Conservation (phyloP, 2,888 invertebrate genomes). For the Temnothorax rugatulus region DNA sequence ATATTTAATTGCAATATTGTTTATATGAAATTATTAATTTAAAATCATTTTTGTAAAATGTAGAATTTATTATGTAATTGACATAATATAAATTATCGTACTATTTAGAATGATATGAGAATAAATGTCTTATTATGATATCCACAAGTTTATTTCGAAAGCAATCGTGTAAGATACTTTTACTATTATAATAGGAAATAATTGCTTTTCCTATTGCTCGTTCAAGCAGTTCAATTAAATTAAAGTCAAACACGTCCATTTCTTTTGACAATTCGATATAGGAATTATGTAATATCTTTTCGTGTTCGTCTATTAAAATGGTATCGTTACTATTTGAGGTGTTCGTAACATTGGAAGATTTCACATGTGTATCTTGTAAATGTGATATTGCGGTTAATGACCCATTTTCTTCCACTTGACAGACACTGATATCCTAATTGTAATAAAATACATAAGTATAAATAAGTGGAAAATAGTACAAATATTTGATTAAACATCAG, state of each 20-base stretch:
- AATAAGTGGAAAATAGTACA: neutral
- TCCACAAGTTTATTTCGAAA: slow-evolving; percentile 1
- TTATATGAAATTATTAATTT: too few relatives aligned
- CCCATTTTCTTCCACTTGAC: neutral
- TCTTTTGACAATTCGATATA: neutral
- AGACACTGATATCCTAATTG: neutral
- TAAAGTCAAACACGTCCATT: neutral
- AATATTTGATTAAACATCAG: neutral
- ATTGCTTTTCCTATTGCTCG: slow-evolving; percentile 13
- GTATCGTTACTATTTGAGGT: neutral
- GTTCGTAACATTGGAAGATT: neutral
- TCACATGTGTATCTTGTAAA: neutral
- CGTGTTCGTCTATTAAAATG: neutral
- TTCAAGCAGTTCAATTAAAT: slow-evolving; percentile 17
- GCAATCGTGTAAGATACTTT: neutral
- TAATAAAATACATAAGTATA: neutral
- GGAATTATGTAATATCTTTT: neutral
- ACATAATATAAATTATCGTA: neutral
- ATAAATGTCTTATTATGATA: slow-evolving; percentile 30
- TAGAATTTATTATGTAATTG: neutral
- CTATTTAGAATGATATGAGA: slow-evolving; percentile 21
- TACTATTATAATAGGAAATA: neutral
- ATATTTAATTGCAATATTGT: too few relatives aligned
- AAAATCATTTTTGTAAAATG: too few relatives aligned
- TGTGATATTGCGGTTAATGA: neutral